These are phyloP conservation scores for Styela clava DNA, from an alignment of 23 tunicate species.

Conservation along the genomic window DNA sequence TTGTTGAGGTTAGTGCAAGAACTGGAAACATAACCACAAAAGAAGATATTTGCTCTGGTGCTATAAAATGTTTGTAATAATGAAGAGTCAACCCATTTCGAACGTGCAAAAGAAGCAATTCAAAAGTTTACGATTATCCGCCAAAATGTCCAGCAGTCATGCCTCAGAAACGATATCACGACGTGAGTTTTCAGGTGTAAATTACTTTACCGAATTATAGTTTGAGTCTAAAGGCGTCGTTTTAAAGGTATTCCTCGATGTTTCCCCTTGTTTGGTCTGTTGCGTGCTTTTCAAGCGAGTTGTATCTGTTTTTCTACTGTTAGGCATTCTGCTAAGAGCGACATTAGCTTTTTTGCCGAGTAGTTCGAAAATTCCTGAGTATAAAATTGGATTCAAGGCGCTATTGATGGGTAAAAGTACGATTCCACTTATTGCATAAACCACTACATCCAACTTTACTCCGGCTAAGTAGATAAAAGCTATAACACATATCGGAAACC, in stretches of 20 bases:
- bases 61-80: no score
- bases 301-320: background rate
- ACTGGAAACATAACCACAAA: no score
- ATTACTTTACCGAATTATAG: background rate
- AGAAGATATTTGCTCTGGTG: no score
- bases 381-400: conserved; percentile 69
- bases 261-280: no score
- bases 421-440: conserved; percentile 51
- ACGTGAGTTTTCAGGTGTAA: background rate
- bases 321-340: background rate
- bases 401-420: conserved; percentile 77
- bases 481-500: conserved; percentile 69
- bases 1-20: no score
- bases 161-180: no score
- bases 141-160: no score
- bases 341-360: background rate
- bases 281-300: background rate
- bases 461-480: conserved; percentile 41
- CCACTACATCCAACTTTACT: conserved; percentile 6
- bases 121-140: no score
- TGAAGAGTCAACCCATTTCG: no score
- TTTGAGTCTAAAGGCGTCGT: background rate
- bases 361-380: conserved; percentile 37
- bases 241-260: background rate
- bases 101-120: no score